Evolutionary conservation across 1,140 invertebrate species (phyloP).

Genomic region (Cyclina sinensis): DNA sequence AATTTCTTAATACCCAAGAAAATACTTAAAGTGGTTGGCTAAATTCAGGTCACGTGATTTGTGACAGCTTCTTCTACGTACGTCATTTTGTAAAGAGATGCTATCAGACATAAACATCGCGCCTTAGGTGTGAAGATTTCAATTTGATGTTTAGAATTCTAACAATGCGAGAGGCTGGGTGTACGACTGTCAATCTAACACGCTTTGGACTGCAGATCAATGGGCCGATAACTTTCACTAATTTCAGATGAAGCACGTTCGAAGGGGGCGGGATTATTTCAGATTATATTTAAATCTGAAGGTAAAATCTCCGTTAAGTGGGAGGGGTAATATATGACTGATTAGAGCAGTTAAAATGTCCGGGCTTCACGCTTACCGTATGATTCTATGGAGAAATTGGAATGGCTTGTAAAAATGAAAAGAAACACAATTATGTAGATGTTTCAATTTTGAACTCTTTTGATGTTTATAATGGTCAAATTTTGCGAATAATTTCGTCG

Average conservation of each 20-base stretch:
- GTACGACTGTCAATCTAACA: constrained; percentile 49
- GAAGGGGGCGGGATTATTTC: constrained; percentile 24
- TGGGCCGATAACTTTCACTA: not conserved
- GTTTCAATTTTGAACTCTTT: constrained; percentile 45
- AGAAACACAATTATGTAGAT: constrained; percentile 65
- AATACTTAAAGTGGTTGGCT: constrained; percentile 58
- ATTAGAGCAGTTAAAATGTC: constrained; percentile 7
- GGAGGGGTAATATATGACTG: not conserved
- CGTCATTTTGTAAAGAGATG: not conserved
- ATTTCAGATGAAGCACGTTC: not conserved
- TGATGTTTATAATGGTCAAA: constrained; percentile 51
- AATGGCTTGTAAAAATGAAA: constrained; percentile 42
- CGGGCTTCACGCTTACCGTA: constrained; percentile 39
- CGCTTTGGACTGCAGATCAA: not conserved
- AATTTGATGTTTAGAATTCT: constrained; percentile 57
- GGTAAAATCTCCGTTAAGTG: not conserved
- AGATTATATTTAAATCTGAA: not conserved
- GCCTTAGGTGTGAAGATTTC: constrained; percentile 36
- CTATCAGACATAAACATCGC: constrained; percentile 34
- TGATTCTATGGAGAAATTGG: constrained; percentile 53
- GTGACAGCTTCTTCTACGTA: constrained; percentile 7
- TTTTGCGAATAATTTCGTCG: constrained; percentile 55
- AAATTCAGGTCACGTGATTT: constrained; percentile 51
- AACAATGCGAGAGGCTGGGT: constrained; percentile 38
- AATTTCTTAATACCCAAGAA: constrained; percentile 42